Evolutionary conservation across 2,797 vertebrate genomes (phyloP).

Genomic region (Enteromius radiatus): DNA sequence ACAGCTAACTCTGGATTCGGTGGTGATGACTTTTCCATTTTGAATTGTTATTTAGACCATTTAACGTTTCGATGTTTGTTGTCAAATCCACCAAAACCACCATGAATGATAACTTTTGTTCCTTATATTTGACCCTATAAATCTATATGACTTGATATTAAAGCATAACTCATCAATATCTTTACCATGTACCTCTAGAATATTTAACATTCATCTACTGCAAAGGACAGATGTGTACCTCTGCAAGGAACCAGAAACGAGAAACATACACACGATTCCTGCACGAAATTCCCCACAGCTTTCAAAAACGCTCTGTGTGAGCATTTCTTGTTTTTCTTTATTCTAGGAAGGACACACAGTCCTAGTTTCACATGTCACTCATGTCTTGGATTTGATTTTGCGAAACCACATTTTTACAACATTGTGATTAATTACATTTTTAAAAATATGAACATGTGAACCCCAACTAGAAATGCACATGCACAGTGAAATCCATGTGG

Average conservation of each 20-base stretch:
- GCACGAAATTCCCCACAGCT: background rate
- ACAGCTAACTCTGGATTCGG: background rate
- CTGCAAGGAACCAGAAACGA: background rate
- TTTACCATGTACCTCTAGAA: background rate
- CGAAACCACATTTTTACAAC: background rate
- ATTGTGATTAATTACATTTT: background rate
- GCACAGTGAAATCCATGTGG: background rate
- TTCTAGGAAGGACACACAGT: background rate
- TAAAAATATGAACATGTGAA: background rate
- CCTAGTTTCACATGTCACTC: background rate
- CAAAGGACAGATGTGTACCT: background rate
- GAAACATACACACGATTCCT: background rate
- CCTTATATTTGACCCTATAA: background rate
- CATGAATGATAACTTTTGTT: background rate
- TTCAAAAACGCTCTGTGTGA: background rate
- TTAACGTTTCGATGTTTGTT: background rate
- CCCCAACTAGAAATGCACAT: background rate
- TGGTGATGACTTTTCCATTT: slow-evolving; percentile 39
- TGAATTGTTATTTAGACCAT: background rate
- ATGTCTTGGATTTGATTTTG: background rate
- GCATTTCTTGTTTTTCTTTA: background rate
- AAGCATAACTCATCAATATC: background rate
- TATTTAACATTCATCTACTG: background rate
- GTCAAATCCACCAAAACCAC: background rate
- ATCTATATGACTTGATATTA: background rate